A percentile compares a stretch with the other conserved stretches of the same genome.
phyloP scores from a whole-genome alignment of 1,140 invertebrate species.

The Acromyrmex charruanus region DNA sequence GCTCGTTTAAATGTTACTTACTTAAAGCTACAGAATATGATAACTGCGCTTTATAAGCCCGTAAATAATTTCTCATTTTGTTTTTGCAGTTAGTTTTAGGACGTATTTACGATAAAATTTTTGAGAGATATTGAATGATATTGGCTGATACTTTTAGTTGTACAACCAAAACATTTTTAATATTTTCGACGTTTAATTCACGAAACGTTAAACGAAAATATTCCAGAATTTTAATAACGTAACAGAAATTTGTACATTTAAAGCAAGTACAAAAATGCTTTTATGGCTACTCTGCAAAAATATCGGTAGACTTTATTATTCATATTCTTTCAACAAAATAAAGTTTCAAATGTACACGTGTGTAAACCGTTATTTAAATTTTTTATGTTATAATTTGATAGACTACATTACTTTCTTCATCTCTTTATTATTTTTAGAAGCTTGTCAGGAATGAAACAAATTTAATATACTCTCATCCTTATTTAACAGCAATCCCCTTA shows the following conservation, averaged over 20 bases:
- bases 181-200: no score
- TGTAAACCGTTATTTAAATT: not conserved
- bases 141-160: no score
- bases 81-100: no score
- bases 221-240: not conserved
- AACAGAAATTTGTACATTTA: not conserved
- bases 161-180: no score
- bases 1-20: no score
- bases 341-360: not conserved
- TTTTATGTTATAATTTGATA: constrained; percentile 5
- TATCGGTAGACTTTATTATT: not conserved
- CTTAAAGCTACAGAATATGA: no score
- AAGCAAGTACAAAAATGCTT: no score
- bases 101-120: no score
- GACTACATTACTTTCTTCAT: not conserved
- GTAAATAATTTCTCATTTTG: no score
- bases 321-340: not conserved
- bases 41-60: no score
- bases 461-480: not conserved
- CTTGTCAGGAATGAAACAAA: not conserved
- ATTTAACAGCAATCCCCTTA: constrained; percentile 9
- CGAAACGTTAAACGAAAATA: not conserved
- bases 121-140: no score
- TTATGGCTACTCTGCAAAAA: not conserved
- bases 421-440: constrained; percentile 2